Base-by-base conservation (phyloP, 2,888 invertebrate genomes). In the Luffia ferchaultella region DNA sequence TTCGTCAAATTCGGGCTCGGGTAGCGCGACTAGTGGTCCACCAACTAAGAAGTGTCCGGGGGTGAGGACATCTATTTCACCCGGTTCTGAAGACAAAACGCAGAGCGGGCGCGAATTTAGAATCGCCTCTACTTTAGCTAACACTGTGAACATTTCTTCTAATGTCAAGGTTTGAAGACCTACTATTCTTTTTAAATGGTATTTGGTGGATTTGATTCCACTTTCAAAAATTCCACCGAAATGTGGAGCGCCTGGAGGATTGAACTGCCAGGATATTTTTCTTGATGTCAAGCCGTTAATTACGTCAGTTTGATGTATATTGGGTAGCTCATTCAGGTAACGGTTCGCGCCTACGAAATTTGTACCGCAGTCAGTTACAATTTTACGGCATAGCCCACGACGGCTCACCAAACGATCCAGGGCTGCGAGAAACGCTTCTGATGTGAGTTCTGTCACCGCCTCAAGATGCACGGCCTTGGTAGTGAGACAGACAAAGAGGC, bases 151-250 rank as follows among this genome's bases (percentile, higher is more conserved):
- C 61, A 51, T 49, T 64, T 58, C 58, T 50, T 60, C 57, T 18
- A 52, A 57, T 2, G 57, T 59, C 3, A 62, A 46, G 15, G 45
- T 52, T 18, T 42, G 16, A 16, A 51, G 46, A 1, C 61, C 59
- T 3, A 62, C 45, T 2, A 58, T 48, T n/a, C 59, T 48, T 19
- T 53, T 52, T 5, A 64, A 45, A 50, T 63, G 61, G 52, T 50
- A 55, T 52, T 64, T 66, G 2, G 59, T 50, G 1, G 54, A 54
- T 45, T 60, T 60, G 5, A 64, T 57, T 1, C 56, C 58, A 2
- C 59, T 55, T 49, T 65, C 64, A 60, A 61, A 62, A 5, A 62
- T 48, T 3, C 62, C 63, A 1, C 64, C 61, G 48, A 60, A 60
- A 49, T 63, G 58, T 2, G 62, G 60, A 16, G 59, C 53, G 12